phyloP scores from a whole-genome alignment of 2,888 invertebrate genomes.

The Lysandra bellargus region DNA sequence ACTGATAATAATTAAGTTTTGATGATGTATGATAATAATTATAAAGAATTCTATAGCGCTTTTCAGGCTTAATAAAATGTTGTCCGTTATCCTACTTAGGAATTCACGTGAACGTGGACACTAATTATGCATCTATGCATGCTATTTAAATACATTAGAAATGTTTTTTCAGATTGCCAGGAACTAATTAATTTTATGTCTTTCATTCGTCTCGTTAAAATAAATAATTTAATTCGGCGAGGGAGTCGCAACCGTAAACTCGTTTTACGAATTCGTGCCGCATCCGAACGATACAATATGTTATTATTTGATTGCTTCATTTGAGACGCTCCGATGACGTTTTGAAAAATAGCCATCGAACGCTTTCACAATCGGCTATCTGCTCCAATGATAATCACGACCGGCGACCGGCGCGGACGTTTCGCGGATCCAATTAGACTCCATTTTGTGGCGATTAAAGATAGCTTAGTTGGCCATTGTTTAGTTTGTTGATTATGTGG shows the following conservation, averaged over 20 bases:
- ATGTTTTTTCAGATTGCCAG: slow-evolving; percentile 2
- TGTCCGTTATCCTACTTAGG: background rate
- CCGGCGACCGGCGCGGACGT: slow-evolving; percentile 51
- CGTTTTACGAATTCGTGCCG: slow-evolving; percentile 5
- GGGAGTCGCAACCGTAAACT: slow-evolving; percentile 13
- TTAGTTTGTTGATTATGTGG: slow-evolving; percentile 62
- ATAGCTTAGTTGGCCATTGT: slow-evolving; percentile 71
- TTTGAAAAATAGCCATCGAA: slow-evolving; percentile 34
- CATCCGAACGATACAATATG: slow-evolving; percentile 29
- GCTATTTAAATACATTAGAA: slow-evolving; percentile 4
- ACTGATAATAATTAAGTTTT: too few relatives aligned
- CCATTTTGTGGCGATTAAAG: slow-evolving; percentile 73
- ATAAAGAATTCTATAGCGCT: too few relatives aligned
- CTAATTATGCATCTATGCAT: background rate
- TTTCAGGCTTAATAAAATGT: background rate
- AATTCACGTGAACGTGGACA: background rate
- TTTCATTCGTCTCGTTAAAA: slow-evolving; percentile 14
- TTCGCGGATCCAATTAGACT: slow-evolving; percentile 76
- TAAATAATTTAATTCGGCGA: slow-evolving; percentile 24
- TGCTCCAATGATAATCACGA: slow-evolving; percentile 51
- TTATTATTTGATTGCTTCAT: slow-evolving; percentile 31
- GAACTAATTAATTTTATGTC: slow-evolving; percentile 13
- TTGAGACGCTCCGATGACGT: slow-evolving; percentile 26
- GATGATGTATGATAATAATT: too few relatives aligned
- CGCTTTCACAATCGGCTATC: slow-evolving; percentile 49